Conservation (phyloP, 23 tunicate genomes). For the Aplidium turbinatum region DNA sequence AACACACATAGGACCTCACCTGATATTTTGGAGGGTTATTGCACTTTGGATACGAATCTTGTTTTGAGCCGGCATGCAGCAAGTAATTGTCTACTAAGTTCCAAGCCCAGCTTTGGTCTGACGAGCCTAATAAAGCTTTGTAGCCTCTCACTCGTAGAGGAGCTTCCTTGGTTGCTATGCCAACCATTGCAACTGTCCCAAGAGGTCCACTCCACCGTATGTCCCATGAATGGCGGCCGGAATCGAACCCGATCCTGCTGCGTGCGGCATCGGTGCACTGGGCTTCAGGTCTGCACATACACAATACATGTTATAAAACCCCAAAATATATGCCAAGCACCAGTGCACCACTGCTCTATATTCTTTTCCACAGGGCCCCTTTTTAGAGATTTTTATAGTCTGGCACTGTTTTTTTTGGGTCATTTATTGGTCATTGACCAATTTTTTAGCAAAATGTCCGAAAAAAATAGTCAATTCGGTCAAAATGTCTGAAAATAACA, state of each 20-base stretch:
- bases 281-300: slow-evolving; percentile 62
- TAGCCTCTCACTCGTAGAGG: slow-evolving; percentile 61
- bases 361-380: too few species aligned
- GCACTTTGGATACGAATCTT: slow-evolving; percentile 64
- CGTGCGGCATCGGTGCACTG: slow-evolving; percentile 82
- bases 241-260: slow-evolving; percentile 70
- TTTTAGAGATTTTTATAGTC: too few species aligned
- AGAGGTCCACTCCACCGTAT: slow-evolving; percentile 73
- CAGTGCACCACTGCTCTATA: too few species aligned
- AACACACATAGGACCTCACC: too few species aligned
- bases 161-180: slow-evolving; percentile 77
- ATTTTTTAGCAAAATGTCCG: too few species aligned
- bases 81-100: slow-evolving; percentile 80
- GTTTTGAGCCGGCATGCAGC: slow-evolving; percentile 58
- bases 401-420: too few species aligned
- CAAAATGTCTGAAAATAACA: too few species aligned
- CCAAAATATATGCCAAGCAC: too few species aligned
- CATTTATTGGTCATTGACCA: too few species aligned
- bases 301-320: too few species aligned
- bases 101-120: slow-evolving; percentile 90
- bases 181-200: slow-evolving; percentile 88
- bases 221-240: slow-evolving; percentile 85
- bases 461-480: too few species aligned
- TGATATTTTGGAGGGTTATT: slow-evolving; percentile 74
- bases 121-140: slow-evolving; percentile 61